phyloP scores from a whole-genome alignment of 2,797 vertebrate genomes.

The Neostethus bicornis region DNA sequence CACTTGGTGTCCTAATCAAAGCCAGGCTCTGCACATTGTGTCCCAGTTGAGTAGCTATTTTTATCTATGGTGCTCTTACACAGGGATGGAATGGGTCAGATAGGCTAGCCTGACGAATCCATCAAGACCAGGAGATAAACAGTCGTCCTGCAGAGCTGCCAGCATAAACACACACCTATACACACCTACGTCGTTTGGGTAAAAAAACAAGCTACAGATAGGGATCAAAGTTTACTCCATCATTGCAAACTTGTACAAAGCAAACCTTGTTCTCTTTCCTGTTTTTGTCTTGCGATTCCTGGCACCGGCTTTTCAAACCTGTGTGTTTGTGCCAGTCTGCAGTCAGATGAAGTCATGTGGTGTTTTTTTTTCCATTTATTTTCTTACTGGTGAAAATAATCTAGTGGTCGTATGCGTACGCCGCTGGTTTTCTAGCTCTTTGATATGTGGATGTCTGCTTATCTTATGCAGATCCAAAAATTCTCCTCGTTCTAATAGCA shows the following conservation, averaged over 20 bases:
- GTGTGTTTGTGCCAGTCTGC: slow-evolving; percentile 2
- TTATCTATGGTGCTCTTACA: slow-evolving; percentile 58
- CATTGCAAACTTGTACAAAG: slow-evolving; percentile 13
- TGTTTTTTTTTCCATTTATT: background rate
- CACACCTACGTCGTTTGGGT: slow-evolving; percentile 6
- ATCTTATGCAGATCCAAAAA: slow-evolving; percentile 6
- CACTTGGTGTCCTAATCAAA: slow-evolving; percentile 69
- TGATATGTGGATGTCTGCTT: slow-evolving; percentile 3
- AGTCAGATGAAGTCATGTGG: slow-evolving; percentile 3
- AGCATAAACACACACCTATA: slow-evolving; percentile 7
- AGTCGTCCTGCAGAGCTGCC: slow-evolving; percentile 15
- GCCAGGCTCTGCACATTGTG: slow-evolving; percentile 73
- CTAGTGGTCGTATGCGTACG: slow-evolving; percentile 3
- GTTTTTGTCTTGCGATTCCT: slow-evolving; percentile 3
- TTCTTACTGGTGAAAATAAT: background rate
- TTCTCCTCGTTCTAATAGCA: slow-evolving; percentile 27
- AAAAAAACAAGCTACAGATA: slow-evolving; percentile 29
- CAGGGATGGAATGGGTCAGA: slow-evolving; percentile 66
- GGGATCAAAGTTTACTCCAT: slow-evolving; percentile 4
- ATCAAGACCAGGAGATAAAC: slow-evolving; percentile 61
- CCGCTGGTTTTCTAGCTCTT: slow-evolving; percentile 16
- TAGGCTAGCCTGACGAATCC: slow-evolving; percentile 63
- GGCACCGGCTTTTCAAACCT: background rate
- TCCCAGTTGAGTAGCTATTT: slow-evolving; percentile 75
- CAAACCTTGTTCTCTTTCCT: background rate